Evolutionary conservation across 2,888 invertebrate genomes (phyloP).

Genomic region (Pandemis cinnamomeana): DNA sequence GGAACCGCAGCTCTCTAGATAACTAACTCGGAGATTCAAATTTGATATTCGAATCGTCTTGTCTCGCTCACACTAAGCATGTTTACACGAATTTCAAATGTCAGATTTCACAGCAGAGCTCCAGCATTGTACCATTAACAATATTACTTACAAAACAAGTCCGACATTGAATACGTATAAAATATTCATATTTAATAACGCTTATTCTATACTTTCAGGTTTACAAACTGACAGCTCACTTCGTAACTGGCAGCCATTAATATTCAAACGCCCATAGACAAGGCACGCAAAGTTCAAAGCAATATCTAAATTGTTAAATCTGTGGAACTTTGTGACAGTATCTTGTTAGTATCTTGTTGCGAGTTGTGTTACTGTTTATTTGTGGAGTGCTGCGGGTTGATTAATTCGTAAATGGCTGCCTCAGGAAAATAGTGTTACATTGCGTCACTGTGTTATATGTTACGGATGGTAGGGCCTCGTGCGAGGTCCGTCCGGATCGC

Average conservation of each 20-base stretch:
- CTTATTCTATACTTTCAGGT: not conserved
- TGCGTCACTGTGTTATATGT: too few species aligned
- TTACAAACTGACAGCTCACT: constrained; percentile 2
- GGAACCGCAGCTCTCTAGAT: too few species aligned
- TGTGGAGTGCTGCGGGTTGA: constrained; percentile 6
- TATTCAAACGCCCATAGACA: constrained; percentile 15
- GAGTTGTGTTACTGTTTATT: constrained; percentile 16
- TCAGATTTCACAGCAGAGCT: too few species aligned
- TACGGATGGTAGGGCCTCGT: too few species aligned
- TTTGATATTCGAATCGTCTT: too few species aligned
- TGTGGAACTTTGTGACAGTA: constrained; percentile 22
- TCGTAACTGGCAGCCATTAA: constrained; percentile 1
- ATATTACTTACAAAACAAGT: too few species aligned
- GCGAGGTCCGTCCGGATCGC: too few species aligned
- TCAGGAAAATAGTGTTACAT: too few species aligned
- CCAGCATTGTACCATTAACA: too few species aligned
- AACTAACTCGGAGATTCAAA: too few species aligned
- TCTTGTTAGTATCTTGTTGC: constrained; percentile 1
- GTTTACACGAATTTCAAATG: too few species aligned
- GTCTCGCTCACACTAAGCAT: too few species aligned
- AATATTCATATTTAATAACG: constrained; percentile 6
- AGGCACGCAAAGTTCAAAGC: constrained; percentile 15
- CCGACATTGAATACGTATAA: not conserved
- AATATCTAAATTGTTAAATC: constrained; percentile 22
- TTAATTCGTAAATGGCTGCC: constrained; percentile 11